Conservation (phyloP, 2,888 invertebrate genomes). For the Limnephilus auricula region DNA sequence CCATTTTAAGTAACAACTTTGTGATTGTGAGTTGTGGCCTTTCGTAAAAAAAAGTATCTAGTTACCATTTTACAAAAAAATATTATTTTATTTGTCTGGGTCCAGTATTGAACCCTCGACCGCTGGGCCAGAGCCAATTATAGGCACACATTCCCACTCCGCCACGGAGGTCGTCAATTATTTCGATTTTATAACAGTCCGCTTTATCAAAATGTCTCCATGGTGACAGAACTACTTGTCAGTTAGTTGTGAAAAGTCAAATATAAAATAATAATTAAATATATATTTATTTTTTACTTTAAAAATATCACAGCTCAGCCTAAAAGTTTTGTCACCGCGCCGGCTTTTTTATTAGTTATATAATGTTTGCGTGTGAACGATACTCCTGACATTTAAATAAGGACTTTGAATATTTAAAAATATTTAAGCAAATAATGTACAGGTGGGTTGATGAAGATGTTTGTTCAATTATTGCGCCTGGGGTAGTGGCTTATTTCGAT, state of each 20-base stretch:
- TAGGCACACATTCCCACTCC: too few relatives aligned
- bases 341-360: neutral
- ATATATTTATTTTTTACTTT: neutral
- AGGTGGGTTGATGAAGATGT: neutral
- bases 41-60: neutral
- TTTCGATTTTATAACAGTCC: too few relatives aligned
- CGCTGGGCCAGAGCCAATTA: too few relatives aligned
- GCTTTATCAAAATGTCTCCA: too few relatives aligned
- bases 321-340: neutral
- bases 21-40: neutral
- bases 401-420: conserved; percentile 2
- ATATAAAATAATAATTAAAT: neutral
- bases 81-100: too few relatives aligned
- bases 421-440: conserved; percentile 8
- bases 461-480: neutral
- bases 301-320: neutral
- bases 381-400: neutral
- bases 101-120: too few relatives aligned
- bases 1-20: neutral
- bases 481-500: neutral
- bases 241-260: neutral
- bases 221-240: neutral
- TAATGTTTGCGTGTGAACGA: neutral
- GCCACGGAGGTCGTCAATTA: too few relatives aligned
- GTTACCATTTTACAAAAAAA: too few relatives aligned